Percentiles rank a stretch among this genome's conserved stretches.
Conservation (phyloP, 2,888 invertebrate genomes). For the Eledona agricola region DNA sequence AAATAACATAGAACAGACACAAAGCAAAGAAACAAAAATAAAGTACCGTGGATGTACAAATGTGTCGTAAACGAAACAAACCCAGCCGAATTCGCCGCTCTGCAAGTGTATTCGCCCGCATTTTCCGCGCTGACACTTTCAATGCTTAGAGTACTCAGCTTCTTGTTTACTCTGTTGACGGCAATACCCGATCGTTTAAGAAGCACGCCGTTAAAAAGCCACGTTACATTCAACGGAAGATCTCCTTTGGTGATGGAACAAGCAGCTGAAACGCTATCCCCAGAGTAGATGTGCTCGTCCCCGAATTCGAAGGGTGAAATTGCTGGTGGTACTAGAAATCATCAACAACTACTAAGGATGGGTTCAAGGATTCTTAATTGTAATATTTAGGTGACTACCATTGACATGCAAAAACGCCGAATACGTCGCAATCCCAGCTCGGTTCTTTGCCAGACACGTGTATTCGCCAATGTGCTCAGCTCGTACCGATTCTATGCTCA, state of each 20-base stretch:
- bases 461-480: constrained; percentile 77
- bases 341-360: constrained; percentile 12
- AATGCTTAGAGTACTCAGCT: constrained; percentile 67
- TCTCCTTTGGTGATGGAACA: constrained; percentile 80
- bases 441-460: constrained; percentile 76
- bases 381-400: constrained; percentile 65
- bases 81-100: constrained; percentile 70
- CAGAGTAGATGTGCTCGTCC: constrained; percentile 75
- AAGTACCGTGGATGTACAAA: constrained; percentile 40
- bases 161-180: constrained; percentile 60
- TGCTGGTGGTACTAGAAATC: constrained; percentile 63
- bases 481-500: constrained; percentile 70
- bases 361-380: too few species aligned
- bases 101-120: constrained; percentile 79
- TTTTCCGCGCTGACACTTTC: constrained; percentile 70
- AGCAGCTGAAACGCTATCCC: constrained; percentile 73
- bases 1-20: constrained; percentile 26
- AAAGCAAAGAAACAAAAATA: constrained; percentile 21
- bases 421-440: constrained; percentile 71
- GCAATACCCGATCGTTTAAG: constrained; percentile 54
- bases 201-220: constrained; percentile 74
- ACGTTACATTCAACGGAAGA: constrained; percentile 75
- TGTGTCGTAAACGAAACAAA: constrained; percentile 65
- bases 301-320: constrained; percentile 69
- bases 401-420: constrained; percentile 71